A percentile compares a stretch with the other conserved stretches of the same genome.
phyloP scores from a whole-genome alignment of 2,797 vertebrate species.

The Pseudocheirus occidentalis region DNA sequence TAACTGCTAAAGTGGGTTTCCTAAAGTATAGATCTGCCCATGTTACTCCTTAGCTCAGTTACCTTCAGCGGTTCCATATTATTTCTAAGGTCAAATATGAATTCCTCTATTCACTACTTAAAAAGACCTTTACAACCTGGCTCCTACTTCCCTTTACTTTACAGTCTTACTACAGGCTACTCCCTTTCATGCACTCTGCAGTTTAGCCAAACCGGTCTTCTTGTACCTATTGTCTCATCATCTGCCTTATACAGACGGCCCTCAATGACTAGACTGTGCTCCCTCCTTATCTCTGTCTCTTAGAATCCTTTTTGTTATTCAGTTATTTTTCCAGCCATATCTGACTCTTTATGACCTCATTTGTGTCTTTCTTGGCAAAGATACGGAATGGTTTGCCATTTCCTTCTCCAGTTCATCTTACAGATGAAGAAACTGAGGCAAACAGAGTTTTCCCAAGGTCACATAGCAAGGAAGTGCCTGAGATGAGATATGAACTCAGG shows the following conservation, averaged over 20 bases:
- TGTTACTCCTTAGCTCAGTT: background rate
- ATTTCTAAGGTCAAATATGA: background rate
- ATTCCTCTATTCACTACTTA: background rate
- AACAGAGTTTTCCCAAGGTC: background rate
- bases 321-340: background rate
- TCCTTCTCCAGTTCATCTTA: background rate
- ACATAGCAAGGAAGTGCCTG: too few relatives aligned
- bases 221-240: background rate
- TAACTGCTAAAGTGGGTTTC: background rate
- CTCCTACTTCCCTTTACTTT: background rate
- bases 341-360: background rate
- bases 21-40: background rate
- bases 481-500: too few relatives aligned
- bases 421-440: background rate
- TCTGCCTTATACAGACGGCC: background rate
- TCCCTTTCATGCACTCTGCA: background rate
- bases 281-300: background rate
- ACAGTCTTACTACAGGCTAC: background rate
- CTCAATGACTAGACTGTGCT: background rate
- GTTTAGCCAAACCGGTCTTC: background rate
- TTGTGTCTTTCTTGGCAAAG: background rate
- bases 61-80: background rate
- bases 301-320: background rate
- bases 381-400: background rate
- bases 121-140: background rate